phyloP scores from a whole-genome alignment of 1,140 invertebrate species.

The Chironomus striatipennis region DNA sequence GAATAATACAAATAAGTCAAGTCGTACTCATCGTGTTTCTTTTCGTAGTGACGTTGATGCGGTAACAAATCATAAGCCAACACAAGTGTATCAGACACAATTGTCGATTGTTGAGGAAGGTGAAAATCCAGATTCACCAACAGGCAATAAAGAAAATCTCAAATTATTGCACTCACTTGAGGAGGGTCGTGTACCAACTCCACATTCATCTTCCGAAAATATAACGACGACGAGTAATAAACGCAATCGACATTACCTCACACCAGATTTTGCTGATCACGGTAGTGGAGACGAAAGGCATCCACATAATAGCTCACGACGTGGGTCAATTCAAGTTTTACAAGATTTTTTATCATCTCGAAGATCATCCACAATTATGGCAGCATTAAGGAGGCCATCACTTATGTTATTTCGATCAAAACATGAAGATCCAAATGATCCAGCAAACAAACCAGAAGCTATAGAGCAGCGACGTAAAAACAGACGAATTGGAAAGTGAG shows the following conservation, averaged over 20 bases:
- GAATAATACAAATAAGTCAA: too few species aligned
- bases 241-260: background rate
- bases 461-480: conserved; percentile 37
- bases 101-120: conserved; percentile 18
- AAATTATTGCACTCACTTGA: background rate
- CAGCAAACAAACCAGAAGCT: conserved; percentile 33
- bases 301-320: conserved; percentile 30
- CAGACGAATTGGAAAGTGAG: conserved; percentile 41
- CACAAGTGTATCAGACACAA: background rate
- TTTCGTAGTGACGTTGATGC: background rate
- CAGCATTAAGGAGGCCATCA: conserved; percentile 31
- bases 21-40: background rate
- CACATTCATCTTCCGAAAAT: background rate
- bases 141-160: background rate
- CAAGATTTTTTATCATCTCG: conserved; percentile 40
- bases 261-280: background rate
- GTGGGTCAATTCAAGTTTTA: conserved; percentile 34
- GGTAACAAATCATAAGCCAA: background rate
- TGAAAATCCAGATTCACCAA: background rate
- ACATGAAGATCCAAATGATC: conserved; percentile 29
- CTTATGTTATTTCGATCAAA: conserved; percentile 26
- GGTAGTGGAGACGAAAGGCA: background rate
- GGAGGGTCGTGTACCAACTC: background rate
- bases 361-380: conserved; percentile 37
- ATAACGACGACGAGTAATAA: background rate